Evolutionary conservation across 2,113 vertebrate species (phyloP).

Genomic region (Verasper variegatus): DNA sequence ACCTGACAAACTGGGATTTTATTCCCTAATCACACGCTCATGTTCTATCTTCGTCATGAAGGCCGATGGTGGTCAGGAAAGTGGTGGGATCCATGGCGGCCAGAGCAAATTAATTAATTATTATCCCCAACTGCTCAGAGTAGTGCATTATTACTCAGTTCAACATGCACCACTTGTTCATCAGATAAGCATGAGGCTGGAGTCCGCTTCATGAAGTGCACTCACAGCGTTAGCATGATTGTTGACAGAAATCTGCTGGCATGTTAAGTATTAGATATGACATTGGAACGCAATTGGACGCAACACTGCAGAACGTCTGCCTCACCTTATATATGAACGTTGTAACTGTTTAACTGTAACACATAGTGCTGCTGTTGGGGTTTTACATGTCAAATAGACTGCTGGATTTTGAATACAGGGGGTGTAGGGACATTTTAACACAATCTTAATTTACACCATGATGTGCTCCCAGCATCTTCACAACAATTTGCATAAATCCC

Average conservation of each 20-base stretch:
- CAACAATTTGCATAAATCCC: not conserved
- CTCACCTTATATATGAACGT: not conserved
- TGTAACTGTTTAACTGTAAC: no score
- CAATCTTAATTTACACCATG: not conserved
- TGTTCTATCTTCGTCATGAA: slow-evolving; percentile 1
- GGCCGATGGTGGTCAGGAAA: not conserved
- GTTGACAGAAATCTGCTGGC: slow-evolving; percentile 49
- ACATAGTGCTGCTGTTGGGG: not conserved
- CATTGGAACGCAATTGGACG: slow-evolving; percentile 1
- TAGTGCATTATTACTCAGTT: slow-evolving; percentile 64
- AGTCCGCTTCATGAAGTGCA: slow-evolving; percentile 40
- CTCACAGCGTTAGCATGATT: slow-evolving; percentile 4
- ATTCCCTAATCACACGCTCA: not conserved
- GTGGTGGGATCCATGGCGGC: slow-evolving; percentile 21
- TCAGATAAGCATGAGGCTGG: slow-evolving; percentile 58
- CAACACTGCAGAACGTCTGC: not conserved
- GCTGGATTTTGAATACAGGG: not conserved
- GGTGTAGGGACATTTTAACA: not conserved
- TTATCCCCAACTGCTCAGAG: slow-evolving; percentile 31
- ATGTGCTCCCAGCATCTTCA: not conserved
- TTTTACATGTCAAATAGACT: not conserved
- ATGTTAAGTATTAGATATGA: slow-evolving; percentile 33
- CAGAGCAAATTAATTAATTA: slow-evolving; percentile 55
- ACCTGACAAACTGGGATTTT: slow-evolving; percentile 34
- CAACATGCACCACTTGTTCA: slow-evolving; percentile 52